Evolutionary conservation across 2,888 invertebrate genomes (phyloP), one percentile per base, ranked within the genome.

Genomic region (Callyntrura sp.): DNA sequence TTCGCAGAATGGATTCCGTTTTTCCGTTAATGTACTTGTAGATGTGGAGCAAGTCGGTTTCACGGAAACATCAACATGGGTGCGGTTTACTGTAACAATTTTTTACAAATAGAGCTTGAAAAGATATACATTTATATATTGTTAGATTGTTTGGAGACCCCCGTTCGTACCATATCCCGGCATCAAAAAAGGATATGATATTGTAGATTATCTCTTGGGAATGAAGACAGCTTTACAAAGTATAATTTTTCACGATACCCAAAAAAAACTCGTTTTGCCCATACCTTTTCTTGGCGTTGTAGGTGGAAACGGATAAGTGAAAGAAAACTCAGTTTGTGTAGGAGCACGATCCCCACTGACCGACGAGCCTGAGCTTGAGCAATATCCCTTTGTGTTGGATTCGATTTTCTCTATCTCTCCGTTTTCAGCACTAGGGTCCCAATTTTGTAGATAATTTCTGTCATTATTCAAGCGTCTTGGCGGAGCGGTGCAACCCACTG

Each of bases 1-100:
- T 5, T 87, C 86, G 48, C 73, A 25, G 57, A 78, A 87, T 12
- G 79, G 81, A 57, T 87, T 87, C 9, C 45, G 35, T 17, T 70
- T 70, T 0, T 43, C 70, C 17, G n/a, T 51, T 12, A 35, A 68
- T 14, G 68, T 28, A 35, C 68, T 35, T 2, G 9, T 43, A n/a
- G 17, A 70, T 17, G n/a, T 12, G 35, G 68, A 68, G 35, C 20
- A 17, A 23, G 62, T 62, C 2, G 17, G 62, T 62, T 62, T 62
- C 17, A 17, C 11, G 17, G 62, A n/a, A 20, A 17, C 17, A 62
- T 62, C 62, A 11, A 11, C 4, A 6, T 11, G 11, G 2, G 17
- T 4, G 9, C 17, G 35, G 35, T 35, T 2, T 4, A 35, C 35
- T 35, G 6, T 4, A 35, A 35, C 2, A 35, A 35, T 35, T 23